phyloP scores from a whole-genome alignment of 2,888 invertebrate genomes.

The Ferdinandea cuprea region DNA sequence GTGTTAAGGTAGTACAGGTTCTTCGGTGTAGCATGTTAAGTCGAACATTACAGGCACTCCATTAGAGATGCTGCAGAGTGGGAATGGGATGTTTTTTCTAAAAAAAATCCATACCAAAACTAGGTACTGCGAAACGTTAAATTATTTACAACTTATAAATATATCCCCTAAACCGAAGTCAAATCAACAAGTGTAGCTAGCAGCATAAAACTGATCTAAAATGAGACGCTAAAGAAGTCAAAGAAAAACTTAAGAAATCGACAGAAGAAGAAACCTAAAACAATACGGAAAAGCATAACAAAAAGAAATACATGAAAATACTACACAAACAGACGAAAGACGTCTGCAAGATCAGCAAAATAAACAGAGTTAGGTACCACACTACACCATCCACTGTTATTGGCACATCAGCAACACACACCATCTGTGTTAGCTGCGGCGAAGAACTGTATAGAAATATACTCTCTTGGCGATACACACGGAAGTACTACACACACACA shows the following conservation, averaged over 20 bases:
- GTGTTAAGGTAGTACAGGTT: too few species aligned
- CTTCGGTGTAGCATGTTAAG: too few species aligned
- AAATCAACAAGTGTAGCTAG: slow-evolving; percentile 44
- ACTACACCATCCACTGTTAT: slow-evolving; percentile 41
- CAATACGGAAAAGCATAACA: slow-evolving; percentile 7
- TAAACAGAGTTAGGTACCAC: slow-evolving; percentile 1
- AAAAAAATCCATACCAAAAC: too few species aligned
- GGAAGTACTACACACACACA: slow-evolving; percentile 5
- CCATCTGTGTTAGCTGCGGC: neutral
- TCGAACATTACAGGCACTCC: too few species aligned
- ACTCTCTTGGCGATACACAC: neutral
- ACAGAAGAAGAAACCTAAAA: slow-evolving; percentile 50
- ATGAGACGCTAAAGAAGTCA: slow-evolving; percentile 27
- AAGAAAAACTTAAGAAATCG: slow-evolving; percentile 16
- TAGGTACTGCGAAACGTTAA: too few species aligned
- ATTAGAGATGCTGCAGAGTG: too few species aligned
- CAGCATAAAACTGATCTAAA: slow-evolving; percentile 18
- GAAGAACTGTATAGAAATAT: neutral
- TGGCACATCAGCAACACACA: slow-evolving; percentile 35
- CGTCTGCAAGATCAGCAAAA: slow-evolving; percentile 70
- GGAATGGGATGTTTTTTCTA: too few species aligned
- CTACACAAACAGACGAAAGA: slow-evolving; percentile 38
- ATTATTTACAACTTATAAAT: too few species aligned
- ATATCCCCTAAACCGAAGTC: neutral
- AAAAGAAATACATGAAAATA: slow-evolving; percentile 43